Percentiles rank a stretch among this genome's conserved stretches.
Conservation (phyloP, 2,113 vertebrate species). For the Serilophus lunatus region DNA sequence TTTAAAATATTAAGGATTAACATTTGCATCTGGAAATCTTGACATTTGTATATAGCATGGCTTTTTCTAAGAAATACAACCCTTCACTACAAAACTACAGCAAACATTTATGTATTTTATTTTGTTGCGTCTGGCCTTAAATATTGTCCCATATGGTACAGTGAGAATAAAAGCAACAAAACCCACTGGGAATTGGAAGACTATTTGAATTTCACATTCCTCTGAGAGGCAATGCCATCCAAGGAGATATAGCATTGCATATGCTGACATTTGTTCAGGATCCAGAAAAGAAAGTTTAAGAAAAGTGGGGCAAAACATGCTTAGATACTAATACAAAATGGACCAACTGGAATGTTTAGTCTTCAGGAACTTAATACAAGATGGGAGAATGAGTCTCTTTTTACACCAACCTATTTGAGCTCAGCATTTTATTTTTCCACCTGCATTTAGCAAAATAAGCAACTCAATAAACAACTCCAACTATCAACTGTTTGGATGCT, state of each 20-base stretch:
- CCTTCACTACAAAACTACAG: constrained; percentile 24
- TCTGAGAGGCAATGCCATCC: background rate
- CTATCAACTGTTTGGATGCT: background rate
- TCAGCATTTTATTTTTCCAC: background rate
- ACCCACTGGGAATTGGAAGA: background rate
- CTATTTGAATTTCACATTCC: background rate
- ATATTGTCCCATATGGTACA: background rate
- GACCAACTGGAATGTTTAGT: background rate
- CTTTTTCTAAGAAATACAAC: constrained; percentile 44
- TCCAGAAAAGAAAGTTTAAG: background rate
- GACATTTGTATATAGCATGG: background rate
- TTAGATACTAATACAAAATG: background rate
- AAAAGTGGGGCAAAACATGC: background rate
- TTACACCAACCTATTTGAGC: background rate
- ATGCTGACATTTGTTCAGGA: background rate
- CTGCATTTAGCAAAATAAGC: background rate
- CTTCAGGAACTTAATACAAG: background rate
- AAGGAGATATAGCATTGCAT: background rate
- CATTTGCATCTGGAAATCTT: constrained; percentile 22
- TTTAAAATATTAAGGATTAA: background rate
- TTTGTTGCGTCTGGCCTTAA: background rate
- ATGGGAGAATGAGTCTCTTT: background rate
- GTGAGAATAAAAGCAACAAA: background rate
- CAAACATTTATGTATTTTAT: background rate
- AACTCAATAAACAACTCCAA: background rate